Evolutionary conservation across 2,113 vertebrate genomes (phyloP).

Genomic region (Semnornis frantzii): DNA sequence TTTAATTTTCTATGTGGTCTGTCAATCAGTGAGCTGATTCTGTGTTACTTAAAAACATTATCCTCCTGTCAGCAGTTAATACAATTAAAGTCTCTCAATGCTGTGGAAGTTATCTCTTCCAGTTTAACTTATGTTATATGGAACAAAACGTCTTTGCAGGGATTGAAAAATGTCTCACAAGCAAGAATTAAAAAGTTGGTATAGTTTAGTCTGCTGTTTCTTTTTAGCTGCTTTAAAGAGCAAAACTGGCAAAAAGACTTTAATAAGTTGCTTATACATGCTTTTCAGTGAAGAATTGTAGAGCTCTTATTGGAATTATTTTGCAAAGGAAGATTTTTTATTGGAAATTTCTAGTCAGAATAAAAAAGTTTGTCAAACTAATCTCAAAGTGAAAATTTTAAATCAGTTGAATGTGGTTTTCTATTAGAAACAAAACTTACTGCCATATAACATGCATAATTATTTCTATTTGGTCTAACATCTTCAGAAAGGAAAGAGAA

Average conservation of each 20-base stretch:
- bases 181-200: neutral
- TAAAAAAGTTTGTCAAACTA: neutral
- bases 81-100: neutral
- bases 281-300: neutral
- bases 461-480: neutral
- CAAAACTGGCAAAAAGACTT: neutral
- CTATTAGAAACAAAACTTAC: neutral
- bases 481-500: neutral
- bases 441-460: neutral
- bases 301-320: neutral
- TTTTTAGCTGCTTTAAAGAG: neutral
- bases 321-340: neutral
- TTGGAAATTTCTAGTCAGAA: neutral
- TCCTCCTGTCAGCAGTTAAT: neutral
- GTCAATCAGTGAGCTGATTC: neutral
- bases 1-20: neutral
- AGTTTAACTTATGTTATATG: neutral
- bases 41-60: conserved; percentile 1
- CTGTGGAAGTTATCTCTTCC: neutral
- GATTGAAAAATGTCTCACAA: conserved; percentile 13
- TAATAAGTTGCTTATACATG: conserved; percentile 7
- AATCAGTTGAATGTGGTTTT: neutral
- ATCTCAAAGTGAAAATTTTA: neutral
- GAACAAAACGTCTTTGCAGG: neutral
- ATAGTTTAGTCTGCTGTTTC: conserved; percentile 7